phyloP scores from a whole-genome alignment of 2,888 invertebrate species.

The Lasius fuliginosus region DNA sequence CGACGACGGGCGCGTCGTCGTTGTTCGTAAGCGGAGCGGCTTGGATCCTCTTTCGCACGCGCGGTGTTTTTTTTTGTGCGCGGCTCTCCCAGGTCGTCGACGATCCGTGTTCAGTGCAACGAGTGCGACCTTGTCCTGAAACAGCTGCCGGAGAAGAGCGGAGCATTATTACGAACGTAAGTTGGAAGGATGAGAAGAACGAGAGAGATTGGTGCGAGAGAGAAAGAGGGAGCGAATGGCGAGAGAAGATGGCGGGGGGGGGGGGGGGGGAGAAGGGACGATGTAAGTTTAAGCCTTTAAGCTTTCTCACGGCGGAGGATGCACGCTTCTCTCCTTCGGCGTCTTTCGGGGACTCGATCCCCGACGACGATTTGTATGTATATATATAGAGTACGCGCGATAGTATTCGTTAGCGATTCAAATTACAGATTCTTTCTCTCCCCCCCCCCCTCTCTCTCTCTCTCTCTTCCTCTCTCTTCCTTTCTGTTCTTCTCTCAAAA shows the following conservation, averaged over 20 bases:
- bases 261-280: neutral
- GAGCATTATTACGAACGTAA: slow-evolving; percentile 33
- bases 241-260: neutral
- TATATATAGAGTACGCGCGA: too few species aligned
- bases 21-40: neutral
- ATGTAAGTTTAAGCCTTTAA: slow-evolving; percentile 25
- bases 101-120: neutral
- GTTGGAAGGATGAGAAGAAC: slow-evolving; percentile 9
- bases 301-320: slow-evolving; percentile 35
- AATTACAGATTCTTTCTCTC: neutral
- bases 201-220: neutral
- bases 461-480: neutral
- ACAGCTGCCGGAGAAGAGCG: slow-evolving; percentile 39
- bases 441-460: neutral
- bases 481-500: neutral
- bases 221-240: neutral
- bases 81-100: neutral
- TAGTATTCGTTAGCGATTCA: neutral
- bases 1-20: slow-evolving; percentile 2
- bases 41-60: neutral
- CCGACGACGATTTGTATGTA: neutral
- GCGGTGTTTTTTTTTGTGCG: neutral
- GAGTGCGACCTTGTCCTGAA: slow-evolving; percentile 36
- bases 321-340: neutral
- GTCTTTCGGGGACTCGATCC: neutral